Base-by-base conservation (phyloP, 2,797 vertebrate species). In the Takifugu ocellatus region DNA sequence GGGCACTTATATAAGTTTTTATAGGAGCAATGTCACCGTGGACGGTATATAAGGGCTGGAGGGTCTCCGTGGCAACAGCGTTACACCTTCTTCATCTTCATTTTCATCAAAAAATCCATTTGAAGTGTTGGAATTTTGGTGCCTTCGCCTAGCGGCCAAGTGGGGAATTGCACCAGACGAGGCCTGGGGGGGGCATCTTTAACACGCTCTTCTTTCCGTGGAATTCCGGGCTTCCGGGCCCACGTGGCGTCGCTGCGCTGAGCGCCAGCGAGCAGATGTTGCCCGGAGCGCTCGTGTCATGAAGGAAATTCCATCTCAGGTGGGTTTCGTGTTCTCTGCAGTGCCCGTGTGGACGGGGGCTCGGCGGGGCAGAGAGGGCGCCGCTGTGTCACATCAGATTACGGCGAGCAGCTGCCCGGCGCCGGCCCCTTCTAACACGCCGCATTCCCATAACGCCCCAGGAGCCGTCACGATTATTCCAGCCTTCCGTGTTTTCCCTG, bases 201-300 rank as follows among this genome's bases (percentile, higher is more conserved):
- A 10, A 14, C 10, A 14, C 36, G 36, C 12, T 39, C 45, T 72
- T 50, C 24, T 58, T 56, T 70, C 54, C 61, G 31, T 56, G 51
- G 26, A 65, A 76, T 76, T 70, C 59, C 74, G 74, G 55, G 63
- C 74, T 60, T 68, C 57, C 70, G 68, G 63, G 52, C 51, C 72
- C 70, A 75, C 50, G 63, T 63, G 49, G 51, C 46, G 51, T 15
- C n/a, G 43, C 0, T 26, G 48, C 25, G 29, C 45, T 56, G 63
- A 52, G 17, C 33, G 77, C 68, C 48, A 36, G 26, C 61, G 51
- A 50, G 42, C 49, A 53, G 61, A 56, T 36, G n/a, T 39, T 39
- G 36, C 36, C 12, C 11, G 1, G 36, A 39, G 36, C 36, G 36
- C 36, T 39, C 36, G 10, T 14, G 36, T 39, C 12, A 39, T 3